These are phyloP conservation scores for Malthinus flaveolus DNA, from an alignment of 2,888 invertebrate genomes.

Conservation along the genomic window DNA sequence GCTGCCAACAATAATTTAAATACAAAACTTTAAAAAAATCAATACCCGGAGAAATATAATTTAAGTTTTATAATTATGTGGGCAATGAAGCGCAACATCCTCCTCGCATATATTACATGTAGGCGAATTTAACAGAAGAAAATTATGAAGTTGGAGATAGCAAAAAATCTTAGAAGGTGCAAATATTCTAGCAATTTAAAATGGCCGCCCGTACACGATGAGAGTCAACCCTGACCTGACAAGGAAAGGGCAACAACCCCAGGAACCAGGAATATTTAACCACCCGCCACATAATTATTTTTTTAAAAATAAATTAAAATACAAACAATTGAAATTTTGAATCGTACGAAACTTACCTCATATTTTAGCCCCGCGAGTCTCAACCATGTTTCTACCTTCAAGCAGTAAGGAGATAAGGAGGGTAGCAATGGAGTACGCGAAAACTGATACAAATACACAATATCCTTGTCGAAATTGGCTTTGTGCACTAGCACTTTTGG, in stretches of 20 bases:
- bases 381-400: conserved; percentile 96
- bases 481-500: conserved; percentile 85
- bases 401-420: conserved; percentile 88
- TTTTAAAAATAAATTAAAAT: not conserved
- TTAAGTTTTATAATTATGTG: not conserved
- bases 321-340: not conserved
- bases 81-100: not conserved
- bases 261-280: conserved; percentile 10
- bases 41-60: not conserved
- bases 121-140: conserved; percentile 2
- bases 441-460: conserved; percentile 93
- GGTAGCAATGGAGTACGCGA: conserved; percentile 87
- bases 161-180: conserved; percentile 10
- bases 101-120: not conserved
- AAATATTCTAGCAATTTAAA: conserved; percentile 24
- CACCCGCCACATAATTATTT: not conserved
- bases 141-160: not conserved
- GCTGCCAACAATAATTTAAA: too few relatives aligned
- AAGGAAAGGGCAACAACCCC: conserved; percentile 36
- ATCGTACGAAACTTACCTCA: conserved; percentile 70
- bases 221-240: conserved; percentile 33
- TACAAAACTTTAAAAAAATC: not conserved
- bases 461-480: conserved; percentile 86
- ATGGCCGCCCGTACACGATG: conserved; percentile 27
- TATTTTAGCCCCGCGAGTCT: conserved; percentile 89